Evolutionary conservation across 2,797 vertebrate genomes (phyloP).

Genomic region (Sebastes matsubarae): DNA sequence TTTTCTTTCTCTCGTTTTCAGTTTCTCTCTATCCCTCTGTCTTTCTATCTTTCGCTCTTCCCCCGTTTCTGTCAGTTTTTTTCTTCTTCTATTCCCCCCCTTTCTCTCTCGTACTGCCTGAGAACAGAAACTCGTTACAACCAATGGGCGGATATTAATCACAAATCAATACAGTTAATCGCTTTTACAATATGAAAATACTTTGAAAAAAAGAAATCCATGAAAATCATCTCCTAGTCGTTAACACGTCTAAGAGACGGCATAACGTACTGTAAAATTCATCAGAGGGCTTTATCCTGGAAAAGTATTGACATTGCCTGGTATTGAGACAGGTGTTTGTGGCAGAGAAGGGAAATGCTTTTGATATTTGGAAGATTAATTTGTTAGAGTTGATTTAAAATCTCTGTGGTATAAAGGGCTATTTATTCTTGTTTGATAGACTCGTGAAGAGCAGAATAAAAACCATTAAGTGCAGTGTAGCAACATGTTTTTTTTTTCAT

Average conservation of each 20-base stretch:
- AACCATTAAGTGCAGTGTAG: neutral
- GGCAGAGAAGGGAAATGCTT: neutral
- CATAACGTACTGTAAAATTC: neutral
- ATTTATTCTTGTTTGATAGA: neutral
- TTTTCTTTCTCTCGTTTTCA: constrained; percentile 27
- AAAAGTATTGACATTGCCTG: neutral
- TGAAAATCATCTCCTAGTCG: constrained; percentile 10
- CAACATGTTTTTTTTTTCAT: neutral
- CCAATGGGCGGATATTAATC: constrained; percentile 25
- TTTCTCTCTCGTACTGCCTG: neutral
- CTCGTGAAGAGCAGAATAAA: neutral
- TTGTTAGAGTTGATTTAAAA: neutral
- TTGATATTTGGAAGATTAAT: neutral
- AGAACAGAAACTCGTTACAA: constrained; percentile 3
- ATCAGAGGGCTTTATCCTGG: neutral
- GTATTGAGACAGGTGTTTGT: constrained; percentile 26
- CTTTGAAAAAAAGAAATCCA: constrained; percentile 11
- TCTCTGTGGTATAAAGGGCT: neutral
- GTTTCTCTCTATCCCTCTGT: constrained; percentile 1
- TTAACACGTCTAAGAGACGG: constrained; percentile 12
- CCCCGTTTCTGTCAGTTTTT: neutral
- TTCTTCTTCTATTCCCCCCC: neutral
- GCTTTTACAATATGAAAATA: constrained; percentile 46
- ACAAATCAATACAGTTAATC: constrained; percentile 45
- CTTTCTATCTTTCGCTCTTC: constrained; percentile 13